Evolutionary conservation across 2,888 invertebrate species (phyloP).

Genomic region (Sesamia inferens): DNA sequence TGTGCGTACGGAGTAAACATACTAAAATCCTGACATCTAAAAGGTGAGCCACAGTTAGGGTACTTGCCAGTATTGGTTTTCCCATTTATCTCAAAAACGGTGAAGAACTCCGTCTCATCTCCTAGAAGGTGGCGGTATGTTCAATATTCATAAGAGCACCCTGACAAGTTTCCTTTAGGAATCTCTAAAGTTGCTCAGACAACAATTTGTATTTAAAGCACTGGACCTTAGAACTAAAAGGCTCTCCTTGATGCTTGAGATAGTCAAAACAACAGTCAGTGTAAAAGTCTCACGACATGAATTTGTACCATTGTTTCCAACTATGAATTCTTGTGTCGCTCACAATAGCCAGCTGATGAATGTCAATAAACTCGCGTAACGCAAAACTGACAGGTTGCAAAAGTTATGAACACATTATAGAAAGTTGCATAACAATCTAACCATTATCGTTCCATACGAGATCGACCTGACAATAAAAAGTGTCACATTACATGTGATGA

Average conservation of each 20-base stretch:
- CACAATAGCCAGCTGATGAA: slow-evolving; percentile 42
- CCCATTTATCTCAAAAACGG: neutral
- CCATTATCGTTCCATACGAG: slow-evolving; percentile 22
- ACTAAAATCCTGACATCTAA: neutral
- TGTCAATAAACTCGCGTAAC: slow-evolving; percentile 39
- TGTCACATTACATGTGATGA: slow-evolving; percentile 14
- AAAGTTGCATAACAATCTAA: slow-evolving; percentile 30
- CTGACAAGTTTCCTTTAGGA: neutral
- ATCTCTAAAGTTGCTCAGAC: neutral
- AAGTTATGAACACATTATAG: slow-evolving; percentile 35
- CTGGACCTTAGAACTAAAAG: neutral
- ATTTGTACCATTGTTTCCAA: slow-evolving; percentile 31
- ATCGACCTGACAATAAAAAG: slow-evolving; percentile 15
- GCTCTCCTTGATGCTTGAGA: slow-evolving; percentile 1
- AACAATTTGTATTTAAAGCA: neutral
- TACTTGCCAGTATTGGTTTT: neutral
- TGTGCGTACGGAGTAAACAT: neutral
- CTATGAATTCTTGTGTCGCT: slow-evolving; percentile 6
- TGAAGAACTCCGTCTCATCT: neutral
- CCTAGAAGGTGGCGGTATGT: too few species aligned
- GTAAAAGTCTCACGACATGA: slow-evolving; percentile 36
- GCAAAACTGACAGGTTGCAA: slow-evolving; percentile 27
- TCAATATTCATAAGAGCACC: neutral
- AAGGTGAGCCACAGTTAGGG: neutral
- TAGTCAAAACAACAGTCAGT: too few species aligned